Conservation (phyloP, 2,113 vertebrate species). For the Myanophis thanlyinensis region DNA sequence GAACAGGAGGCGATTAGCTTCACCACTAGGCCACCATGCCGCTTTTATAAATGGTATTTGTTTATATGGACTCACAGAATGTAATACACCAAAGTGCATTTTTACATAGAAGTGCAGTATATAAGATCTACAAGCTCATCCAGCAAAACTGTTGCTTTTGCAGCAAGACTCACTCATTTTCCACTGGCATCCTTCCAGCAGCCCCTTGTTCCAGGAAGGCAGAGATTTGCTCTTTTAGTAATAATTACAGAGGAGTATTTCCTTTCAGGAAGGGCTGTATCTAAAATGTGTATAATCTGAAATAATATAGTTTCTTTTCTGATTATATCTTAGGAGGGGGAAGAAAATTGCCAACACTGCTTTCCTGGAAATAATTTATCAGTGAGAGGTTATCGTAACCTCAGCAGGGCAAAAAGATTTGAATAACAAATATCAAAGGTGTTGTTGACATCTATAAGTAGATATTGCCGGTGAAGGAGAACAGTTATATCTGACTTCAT, state of each 20-base stretch:
- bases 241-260: conserved; percentile 56
- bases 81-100: background rate
- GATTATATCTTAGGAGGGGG: conserved; percentile 59
- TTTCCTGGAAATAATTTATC: conserved; percentile 40
- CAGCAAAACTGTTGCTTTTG: background rate
- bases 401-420: background rate
- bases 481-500: background rate
- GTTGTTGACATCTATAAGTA: background rate
- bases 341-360: conserved; percentile 42
- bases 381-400: background rate
- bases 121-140: background rate
- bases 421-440: background rate
- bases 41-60: background rate
- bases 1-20: too few species aligned
- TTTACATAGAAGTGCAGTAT: background rate
- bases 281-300: conserved; percentile 48
- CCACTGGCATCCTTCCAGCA: conserved; percentile 27
- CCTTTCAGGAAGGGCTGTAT: conserved; percentile 46
- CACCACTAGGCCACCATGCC: too few species aligned
- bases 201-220: conserved; percentile 40
- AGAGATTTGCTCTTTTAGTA: conserved; percentile 45
- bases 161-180: conserved; percentile 27
- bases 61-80: background rate
- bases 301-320: conserved; percentile 51
- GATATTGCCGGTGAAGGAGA: background rate